Evolutionary conservation across 2,113 vertebrate species (phyloP).

Genomic region (Meriones unguiculatus): DNA sequence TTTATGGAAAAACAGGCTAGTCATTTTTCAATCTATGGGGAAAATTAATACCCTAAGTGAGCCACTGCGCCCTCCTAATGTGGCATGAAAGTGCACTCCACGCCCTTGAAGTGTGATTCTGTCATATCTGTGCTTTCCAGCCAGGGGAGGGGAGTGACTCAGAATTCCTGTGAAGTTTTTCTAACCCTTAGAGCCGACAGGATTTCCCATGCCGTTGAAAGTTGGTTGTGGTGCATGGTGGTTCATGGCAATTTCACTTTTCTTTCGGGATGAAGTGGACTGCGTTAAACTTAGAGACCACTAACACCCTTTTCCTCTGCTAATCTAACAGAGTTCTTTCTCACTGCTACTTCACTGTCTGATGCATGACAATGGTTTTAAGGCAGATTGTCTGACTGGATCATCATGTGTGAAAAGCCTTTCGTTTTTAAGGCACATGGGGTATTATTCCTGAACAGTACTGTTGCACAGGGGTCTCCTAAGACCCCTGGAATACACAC

Average conservation of each 20-base stretch:
- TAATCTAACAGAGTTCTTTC: background rate
- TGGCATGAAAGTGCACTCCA: background rate
- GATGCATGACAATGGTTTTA: background rate
- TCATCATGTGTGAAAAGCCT: background rate
- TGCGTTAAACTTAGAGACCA: background rate
- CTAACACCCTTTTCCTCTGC: background rate
- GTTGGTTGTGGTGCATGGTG: background rate
- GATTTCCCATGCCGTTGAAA: background rate
- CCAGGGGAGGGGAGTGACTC: background rate
- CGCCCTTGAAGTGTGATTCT: background rate
- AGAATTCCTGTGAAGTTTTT: background rate
- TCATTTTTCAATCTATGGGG: constrained; percentile 44
- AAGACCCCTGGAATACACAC: background rate
- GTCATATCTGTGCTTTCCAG: background rate
- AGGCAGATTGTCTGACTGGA: background rate
- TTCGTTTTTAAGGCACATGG: background rate
- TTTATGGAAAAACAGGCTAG: constrained; percentile 56
- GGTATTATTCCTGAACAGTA: background rate
- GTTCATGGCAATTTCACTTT: background rate
- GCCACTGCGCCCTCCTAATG: background rate
- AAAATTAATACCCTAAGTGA: constrained; percentile 42
- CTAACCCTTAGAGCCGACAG: background rate
- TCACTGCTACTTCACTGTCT: background rate
- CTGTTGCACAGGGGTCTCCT: background rate
- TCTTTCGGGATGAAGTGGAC: background rate